Evolutionary conservation across 2,888 invertebrate genomes (phyloP).

Genomic region (Glaucopsyche alexis): DNA sequence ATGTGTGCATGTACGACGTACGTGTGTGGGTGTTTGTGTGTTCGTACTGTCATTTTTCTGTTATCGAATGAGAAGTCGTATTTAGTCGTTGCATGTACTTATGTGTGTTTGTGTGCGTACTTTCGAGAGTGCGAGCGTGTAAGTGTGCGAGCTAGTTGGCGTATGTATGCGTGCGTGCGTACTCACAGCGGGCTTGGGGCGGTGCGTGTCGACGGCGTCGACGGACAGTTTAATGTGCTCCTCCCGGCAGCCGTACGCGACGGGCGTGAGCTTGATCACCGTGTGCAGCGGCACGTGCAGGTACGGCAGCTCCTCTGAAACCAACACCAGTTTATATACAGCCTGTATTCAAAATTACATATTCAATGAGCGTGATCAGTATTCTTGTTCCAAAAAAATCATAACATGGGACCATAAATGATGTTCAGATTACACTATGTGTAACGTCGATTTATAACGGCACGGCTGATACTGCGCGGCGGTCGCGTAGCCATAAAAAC

Average conservation of each 20-base stretch:
- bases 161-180: slow-evolving; percentile 23
- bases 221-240: slow-evolving; percentile 95
- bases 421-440: too few species aligned
- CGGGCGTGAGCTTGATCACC: slow-evolving; percentile 97
- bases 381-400: too few species aligned
- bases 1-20: too few species aligned
- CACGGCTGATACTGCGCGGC: too few species aligned
- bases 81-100: neutral
- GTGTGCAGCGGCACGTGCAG: slow-evolving; percentile 95
- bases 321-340: too few species aligned
- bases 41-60: neutral
- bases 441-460: too few species aligned
- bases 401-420: too few species aligned
- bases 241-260: slow-evolving; percentile 98
- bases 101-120: neutral
- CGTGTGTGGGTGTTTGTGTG: neutral
- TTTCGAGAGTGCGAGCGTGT: neutral
- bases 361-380: too few species aligned
- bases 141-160: neutral
- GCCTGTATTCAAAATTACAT: too few species aligned
- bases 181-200: slow-evolving; percentile 91
- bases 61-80: neutral
- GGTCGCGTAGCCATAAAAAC: too few species aligned
- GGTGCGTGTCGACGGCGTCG: slow-evolving; percentile 97
- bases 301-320: slow-evolving; percentile 92